Evolutionary conservation across 2,113 vertebrate genomes (phyloP).

Genomic region (Boleophthalmus pectinirostris): DNA sequence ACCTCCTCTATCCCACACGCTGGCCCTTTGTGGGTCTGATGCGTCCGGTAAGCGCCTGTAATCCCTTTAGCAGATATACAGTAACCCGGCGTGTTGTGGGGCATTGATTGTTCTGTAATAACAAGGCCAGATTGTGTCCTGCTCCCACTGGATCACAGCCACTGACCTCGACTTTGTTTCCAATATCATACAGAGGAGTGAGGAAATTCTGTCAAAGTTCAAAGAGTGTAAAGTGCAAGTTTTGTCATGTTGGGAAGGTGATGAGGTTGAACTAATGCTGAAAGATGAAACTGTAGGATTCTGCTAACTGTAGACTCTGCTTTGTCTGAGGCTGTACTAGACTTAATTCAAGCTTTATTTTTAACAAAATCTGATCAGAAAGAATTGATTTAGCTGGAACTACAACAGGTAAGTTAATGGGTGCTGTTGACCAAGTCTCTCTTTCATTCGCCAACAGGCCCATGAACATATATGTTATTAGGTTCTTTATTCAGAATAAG

Average conservation of each 20-base stretch:
- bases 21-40: slow-evolving; percentile 35
- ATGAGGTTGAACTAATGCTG: not conserved
- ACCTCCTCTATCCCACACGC: slow-evolving; percentile 3
- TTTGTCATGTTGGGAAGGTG: slow-evolving; percentile 13
- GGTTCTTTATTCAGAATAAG: too few relatives aligned
- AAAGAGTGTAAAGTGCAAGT: not conserved
- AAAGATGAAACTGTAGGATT: not conserved
- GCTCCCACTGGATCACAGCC: slow-evolving; percentile 5
- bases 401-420: too few relatives aligned
- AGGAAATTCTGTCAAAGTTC: not conserved
- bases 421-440: too few relatives aligned
- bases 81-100: slow-evolving; percentile 39
- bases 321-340: too few relatives aligned
- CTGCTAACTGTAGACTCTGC: too few relatives aligned
- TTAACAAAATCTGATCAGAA: too few relatives aligned
- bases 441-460: too few relatives aligned
- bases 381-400: too few relatives aligned
- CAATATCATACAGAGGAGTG: slow-evolving; percentile 5
- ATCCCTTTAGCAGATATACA: slow-evolving; percentile 50
- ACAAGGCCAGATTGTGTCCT: slow-evolving; percentile 39
- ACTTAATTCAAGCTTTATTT: too few relatives aligned
- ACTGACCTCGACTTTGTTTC: slow-evolving; percentile 6
- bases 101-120: slow-evolving; percentile 57
- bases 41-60: slow-evolving; percentile 45
- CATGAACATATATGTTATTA: too few relatives aligned